phyloP scores from a whole-genome alignment of 2,113 vertebrate genomes.

The Etheostoma cragini region DNA sequence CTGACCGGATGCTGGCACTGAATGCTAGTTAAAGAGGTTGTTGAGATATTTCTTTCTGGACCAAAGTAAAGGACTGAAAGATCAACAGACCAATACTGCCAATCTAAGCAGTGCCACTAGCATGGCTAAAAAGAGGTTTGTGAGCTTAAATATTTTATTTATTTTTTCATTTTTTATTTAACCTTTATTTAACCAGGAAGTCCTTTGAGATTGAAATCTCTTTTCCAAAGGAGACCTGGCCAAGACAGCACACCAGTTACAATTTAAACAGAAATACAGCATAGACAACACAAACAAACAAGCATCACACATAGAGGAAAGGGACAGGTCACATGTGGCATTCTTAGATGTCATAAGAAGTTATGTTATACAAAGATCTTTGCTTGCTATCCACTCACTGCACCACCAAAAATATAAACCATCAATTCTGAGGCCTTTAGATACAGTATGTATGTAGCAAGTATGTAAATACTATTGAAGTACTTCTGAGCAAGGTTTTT shows the following conservation, averaged over 20 bases:
- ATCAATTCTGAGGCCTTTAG: not conserved
- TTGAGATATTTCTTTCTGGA: not conserved
- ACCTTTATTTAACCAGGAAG: no score
- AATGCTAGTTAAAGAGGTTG: no score
- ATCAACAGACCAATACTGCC: not conserved
- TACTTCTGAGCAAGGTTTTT: not conserved
- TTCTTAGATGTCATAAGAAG: not conserved
- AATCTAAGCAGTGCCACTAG: not conserved
- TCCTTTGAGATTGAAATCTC: no score
- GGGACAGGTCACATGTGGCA: no score
- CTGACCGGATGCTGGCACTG: no score
- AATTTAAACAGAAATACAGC: no score
- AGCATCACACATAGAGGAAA: no score
- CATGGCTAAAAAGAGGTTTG: not conserved
- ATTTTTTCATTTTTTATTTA: no score
- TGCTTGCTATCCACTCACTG: not conserved
- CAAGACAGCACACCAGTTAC: no score
- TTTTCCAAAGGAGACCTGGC: no score
- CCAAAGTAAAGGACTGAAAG: not conserved
- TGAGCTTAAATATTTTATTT: not conserved
- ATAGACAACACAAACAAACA: no score
- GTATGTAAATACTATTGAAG: no score
- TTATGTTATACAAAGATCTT: not conserved
- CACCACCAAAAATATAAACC: not conserved
- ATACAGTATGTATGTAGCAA: not conserved